phyloP scores from a whole-genome alignment of 2,797 vertebrate species.

The Poeciliopsis presidionis region DNA sequence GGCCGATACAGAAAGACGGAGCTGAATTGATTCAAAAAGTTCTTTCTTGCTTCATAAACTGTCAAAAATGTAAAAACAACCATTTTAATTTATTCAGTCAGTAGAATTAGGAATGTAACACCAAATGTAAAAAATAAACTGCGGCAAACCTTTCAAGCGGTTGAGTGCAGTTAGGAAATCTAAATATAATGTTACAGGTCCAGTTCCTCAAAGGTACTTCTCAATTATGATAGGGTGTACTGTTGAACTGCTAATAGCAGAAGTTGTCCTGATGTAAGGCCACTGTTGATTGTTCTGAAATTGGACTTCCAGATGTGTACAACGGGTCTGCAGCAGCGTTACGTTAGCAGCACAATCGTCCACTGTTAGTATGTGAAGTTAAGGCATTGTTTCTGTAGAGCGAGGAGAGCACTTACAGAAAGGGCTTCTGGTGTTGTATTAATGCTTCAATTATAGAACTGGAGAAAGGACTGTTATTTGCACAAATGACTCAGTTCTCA shows the following conservation, averaged over 20 bases:
- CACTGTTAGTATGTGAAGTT: neutral
- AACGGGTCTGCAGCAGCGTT: neutral
- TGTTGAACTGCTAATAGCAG: neutral
- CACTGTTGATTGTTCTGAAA: neutral
- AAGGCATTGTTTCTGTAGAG: neutral
- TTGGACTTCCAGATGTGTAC: neutral
- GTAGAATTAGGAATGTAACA: too few relatives aligned
- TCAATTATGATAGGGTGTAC: neutral
- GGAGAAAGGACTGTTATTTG: neutral
- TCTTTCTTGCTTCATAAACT: too few relatives aligned
- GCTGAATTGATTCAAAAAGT: too few relatives aligned
- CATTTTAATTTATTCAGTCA: too few relatives aligned
- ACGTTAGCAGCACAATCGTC: neutral
- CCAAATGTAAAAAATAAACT: too few relatives aligned
- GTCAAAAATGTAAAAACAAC: too few relatives aligned
- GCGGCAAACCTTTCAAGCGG: too few relatives aligned
- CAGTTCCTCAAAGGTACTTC: neutral
- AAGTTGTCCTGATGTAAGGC: neutral
- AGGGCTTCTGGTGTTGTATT: neutral
- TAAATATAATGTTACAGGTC: too few relatives aligned
- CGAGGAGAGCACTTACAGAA: neutral
- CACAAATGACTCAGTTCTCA: neutral
- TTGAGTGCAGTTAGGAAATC: too few relatives aligned
- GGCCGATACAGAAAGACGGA: too few relatives aligned
- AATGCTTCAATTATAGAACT: neutral